phyloP scores from a whole-genome alignment of 2,888 invertebrate species.

The Drosophila neonasuta region DNA sequence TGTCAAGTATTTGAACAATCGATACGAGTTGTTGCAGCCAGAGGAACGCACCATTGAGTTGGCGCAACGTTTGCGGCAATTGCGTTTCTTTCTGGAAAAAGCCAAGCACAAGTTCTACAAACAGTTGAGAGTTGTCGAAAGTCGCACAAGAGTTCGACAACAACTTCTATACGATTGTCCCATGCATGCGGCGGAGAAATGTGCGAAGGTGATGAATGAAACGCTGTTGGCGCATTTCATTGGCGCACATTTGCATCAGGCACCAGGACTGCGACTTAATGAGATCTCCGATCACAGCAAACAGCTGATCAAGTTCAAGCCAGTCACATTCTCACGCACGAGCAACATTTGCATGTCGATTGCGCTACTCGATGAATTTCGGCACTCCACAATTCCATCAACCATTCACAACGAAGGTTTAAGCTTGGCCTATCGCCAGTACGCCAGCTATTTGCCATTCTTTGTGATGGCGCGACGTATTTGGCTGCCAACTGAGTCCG shows the following conservation, averaged over 20 bases:
- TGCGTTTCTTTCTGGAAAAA: constrained; percentile 30
- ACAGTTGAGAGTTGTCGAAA: background rate
- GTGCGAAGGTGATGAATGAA: constrained; percentile 19
- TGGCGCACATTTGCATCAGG: constrained; percentile 8
- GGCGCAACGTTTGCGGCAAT: constrained; percentile 14
- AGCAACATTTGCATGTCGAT: constrained; percentile 48
- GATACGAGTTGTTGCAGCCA: constrained; percentile 9
- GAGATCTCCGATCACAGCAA: constrained; percentile 36
- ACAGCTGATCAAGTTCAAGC: constrained; percentile 39
- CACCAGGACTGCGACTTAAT: constrained; percentile 11
- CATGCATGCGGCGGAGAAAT: background rate
- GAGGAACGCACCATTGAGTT: constrained; percentile 10
- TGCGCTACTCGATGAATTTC: constrained; percentile 28
- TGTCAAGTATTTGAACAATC: background rate
- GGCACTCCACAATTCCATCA: background rate
- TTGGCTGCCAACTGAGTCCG: background rate
- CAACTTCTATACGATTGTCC: constrained; percentile 29
- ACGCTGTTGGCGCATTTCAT: constrained; percentile 43
- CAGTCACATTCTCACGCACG: constrained; percentile 21
- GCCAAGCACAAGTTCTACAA: background rate
- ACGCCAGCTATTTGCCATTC: constrained; percentile 37
- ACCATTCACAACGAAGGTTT: constrained; percentile 27
- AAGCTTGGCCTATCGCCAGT: background rate
- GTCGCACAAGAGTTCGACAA: too few relatives aligned
- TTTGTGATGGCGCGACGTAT: constrained; percentile 54